A percentile compares a stretch with the other conserved stretches of the same genome.
Conservation (phyloP, 2,113 vertebrate species). For the Sapayoa aenigma region DNA sequence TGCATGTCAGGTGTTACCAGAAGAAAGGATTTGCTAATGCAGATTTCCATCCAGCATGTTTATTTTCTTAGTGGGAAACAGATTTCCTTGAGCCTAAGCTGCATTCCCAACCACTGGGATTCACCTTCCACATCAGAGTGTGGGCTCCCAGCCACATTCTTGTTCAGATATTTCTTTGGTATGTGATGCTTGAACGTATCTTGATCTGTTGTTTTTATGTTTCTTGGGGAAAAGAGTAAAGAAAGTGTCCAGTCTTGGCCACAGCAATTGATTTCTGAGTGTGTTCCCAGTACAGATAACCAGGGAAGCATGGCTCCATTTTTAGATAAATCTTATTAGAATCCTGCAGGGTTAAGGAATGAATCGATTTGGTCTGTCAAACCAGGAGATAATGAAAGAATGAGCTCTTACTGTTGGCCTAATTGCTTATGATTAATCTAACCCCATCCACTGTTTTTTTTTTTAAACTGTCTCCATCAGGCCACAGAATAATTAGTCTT, state of each 20-base stretch:
- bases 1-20: background rate
- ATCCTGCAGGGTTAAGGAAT: slow-evolving; percentile 17
- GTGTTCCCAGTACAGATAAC: background rate
- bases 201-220: background rate
- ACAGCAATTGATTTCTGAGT: background rate
- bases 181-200: background rate
- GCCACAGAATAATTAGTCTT: slow-evolving; percentile 13
- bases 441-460: background rate
- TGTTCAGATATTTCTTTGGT: background rate
- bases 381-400: slow-evolving; percentile 46
- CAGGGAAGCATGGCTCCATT: background rate
- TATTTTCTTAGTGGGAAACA: background rate
- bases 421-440: slow-evolving; percentile 39
- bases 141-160: background rate
- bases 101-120: background rate
- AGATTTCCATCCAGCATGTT: background rate
- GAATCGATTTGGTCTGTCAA: slow-evolving; percentile 11
- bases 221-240: background rate
- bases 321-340: slow-evolving; percentile 43
- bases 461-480: background rate
- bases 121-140: background rate
- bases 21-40: background rate
- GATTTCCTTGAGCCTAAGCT: background rate
- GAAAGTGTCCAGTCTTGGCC: background rate
- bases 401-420: slow-evolving; percentile 18